Conservation (phyloP, 2,797 vertebrate genomes). For the Otolemur crassicaudatus region DNA sequence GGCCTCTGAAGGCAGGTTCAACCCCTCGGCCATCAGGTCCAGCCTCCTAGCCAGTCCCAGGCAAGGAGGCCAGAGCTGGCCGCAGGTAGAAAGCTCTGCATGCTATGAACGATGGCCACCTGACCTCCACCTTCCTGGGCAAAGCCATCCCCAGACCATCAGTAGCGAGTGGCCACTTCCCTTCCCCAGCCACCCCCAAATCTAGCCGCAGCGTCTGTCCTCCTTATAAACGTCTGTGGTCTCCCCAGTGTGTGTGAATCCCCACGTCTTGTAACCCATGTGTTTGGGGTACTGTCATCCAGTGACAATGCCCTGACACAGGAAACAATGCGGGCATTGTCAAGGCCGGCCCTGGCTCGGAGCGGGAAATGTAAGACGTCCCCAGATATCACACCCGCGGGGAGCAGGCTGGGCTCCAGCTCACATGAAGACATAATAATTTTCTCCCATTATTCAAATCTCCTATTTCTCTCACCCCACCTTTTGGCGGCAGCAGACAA, state of each 20-base stretch:
- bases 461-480: constrained; percentile 47
- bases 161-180: not conserved
- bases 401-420: constrained; percentile 41
- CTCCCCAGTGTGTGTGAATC: not conserved
- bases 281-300: not conserved
- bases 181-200: not conserved
- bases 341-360: not conserved
- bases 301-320: constrained; percentile 9
- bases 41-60: not conserved
- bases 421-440: constrained; percentile 27
- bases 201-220: constrained; percentile 8
- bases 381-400: not conserved
- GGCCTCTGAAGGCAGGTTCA: not conserved
- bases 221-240: constrained; percentile 35
- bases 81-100: not conserved
- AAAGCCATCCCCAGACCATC: not conserved
- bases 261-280: not conserved
- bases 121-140: not conserved
- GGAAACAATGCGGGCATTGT: constrained; percentile 65
- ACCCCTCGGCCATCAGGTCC: not conserved
- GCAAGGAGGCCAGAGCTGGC: not conserved
- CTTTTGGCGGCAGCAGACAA: not conserved
- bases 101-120: rapidly evolving
- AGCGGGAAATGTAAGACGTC: not conserved
- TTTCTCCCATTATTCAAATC: constrained; percentile 38